phyloP scores from a whole-genome alignment of 2,113 vertebrate genomes.

The Rhinolophus ferrumequinum region DNA sequence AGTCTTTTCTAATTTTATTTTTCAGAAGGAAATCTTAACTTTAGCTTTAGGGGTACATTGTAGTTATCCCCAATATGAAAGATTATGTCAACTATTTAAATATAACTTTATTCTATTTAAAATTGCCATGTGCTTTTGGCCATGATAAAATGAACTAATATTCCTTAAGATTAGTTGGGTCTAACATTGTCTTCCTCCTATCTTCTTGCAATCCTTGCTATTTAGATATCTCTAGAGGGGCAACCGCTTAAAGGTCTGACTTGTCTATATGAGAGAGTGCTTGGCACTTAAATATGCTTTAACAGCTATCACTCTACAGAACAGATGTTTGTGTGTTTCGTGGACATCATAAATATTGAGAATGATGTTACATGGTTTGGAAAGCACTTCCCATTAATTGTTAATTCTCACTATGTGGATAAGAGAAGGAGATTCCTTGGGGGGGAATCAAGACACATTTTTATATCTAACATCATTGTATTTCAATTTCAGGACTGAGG shows the following conservation, averaged over 20 bases:
- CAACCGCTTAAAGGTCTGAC: slow-evolving; percentile 59
- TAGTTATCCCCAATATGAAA: slow-evolving; percentile 47
- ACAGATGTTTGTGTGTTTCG: slow-evolving; percentile 79
- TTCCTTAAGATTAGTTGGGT: slow-evolving; percentile 43
- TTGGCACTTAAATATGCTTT: slow-evolving; percentile 70
- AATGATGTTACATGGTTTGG: slow-evolving; percentile 53
- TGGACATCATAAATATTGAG: slow-evolving; percentile 81
- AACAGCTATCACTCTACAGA: slow-evolving; percentile 72
- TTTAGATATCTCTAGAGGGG: slow-evolving; percentile 62
- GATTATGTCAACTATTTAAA: slow-evolving; percentile 53
- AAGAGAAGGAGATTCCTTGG: slow-evolving; percentile 58
- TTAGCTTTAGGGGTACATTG: not conserved
- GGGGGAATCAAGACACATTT: slow-evolving; percentile 56
- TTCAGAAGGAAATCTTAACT: slow-evolving; percentile 43
- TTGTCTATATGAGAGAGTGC: slow-evolving; percentile 49
- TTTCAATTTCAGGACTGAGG: slow-evolving; percentile 61
- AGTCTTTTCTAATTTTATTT: slow-evolving; percentile 64
- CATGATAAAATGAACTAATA: slow-evolving; percentile 53
- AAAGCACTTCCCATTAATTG: slow-evolving; percentile 79
- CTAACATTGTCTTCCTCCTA: slow-evolving; percentile 50
- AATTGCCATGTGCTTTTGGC: slow-evolving; percentile 41
- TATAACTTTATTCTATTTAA: slow-evolving; percentile 46
- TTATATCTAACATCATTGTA: slow-evolving; percentile 67
- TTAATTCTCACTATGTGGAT: slow-evolving; percentile 68
- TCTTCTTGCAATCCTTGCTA: slow-evolving; percentile 66